Evolutionary conservation across 1,140 invertebrate genomes (phyloP).

Genomic region (Cydia strobilella): DNA sequence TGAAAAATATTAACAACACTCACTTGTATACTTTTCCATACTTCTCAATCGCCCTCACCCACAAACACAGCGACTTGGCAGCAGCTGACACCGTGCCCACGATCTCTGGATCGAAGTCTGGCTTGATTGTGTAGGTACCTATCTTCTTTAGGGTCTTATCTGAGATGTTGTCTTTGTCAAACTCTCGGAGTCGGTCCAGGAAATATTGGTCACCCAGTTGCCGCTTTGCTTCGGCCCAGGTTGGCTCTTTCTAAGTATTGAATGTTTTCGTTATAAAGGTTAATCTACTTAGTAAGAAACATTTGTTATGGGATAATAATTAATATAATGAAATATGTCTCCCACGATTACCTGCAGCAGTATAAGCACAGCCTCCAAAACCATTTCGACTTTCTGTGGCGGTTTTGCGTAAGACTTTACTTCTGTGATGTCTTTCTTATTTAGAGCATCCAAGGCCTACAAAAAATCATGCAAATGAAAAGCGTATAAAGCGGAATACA

Average conservation of each 20-base stretch:
- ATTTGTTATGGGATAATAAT: not conserved
- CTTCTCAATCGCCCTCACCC: conserved; percentile 95
- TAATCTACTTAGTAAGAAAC: not conserved
- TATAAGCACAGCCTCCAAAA: conserved; percentile 94
- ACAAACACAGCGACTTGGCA: conserved; percentile 91
- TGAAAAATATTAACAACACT: conserved; percentile 43
- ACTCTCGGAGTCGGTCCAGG: conserved; percentile 88
- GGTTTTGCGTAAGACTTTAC: conserved; percentile 93
- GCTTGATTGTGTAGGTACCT: conserved; percentile 87
- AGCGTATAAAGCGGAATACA: no score
- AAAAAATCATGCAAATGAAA: conserved; percentile 34
- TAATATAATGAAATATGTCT: not conserved
- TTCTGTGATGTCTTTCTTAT: conserved; percentile 93
- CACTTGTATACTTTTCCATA: conserved; percentile 92
- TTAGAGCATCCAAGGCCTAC: conserved; percentile 89
- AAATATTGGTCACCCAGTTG: conserved; percentile 90
- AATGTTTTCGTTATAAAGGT: conserved; percentile 1
- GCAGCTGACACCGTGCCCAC: conserved; percentile 89
- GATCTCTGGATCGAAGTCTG: conserved; percentile 93
- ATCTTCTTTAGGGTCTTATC: conserved; percentile 91
- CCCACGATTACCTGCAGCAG: conserved; percentile 81
- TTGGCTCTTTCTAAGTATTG: conserved; percentile 83
- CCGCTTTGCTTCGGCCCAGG: conserved; percentile 92
- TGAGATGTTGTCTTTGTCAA: conserved; percentile 93
- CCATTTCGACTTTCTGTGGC: conserved; percentile 91